Evolutionary conservation across 2,888 invertebrate species (phyloP).

Genomic region (Dryobotodes eremita): DNA sequence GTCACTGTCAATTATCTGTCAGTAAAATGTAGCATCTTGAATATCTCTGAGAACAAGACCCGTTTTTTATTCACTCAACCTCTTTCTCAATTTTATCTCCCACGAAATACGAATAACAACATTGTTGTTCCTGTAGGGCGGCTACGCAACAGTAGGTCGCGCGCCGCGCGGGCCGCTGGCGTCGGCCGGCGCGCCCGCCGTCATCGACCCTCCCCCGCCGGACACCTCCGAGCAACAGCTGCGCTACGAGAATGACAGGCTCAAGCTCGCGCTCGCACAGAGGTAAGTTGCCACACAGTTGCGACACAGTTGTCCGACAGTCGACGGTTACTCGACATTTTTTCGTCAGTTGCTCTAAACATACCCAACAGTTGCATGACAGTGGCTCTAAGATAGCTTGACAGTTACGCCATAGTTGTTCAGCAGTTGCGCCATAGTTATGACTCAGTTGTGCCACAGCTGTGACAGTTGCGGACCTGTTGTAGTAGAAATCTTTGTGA

Average conservation of each 20-base stretch:
- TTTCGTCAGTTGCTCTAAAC: not conserved
- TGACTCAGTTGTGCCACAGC: not conserved
- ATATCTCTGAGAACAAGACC: not conserved
- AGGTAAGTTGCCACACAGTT: conserved; percentile 91
- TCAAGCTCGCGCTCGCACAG: conserved; percentile 97
- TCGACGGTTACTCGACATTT: not conserved
- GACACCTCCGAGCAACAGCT: conserved; percentile 94
- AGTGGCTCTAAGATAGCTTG: not conserved
- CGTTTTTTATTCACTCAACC: not conserved
- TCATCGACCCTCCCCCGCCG: conserved; percentile 66
- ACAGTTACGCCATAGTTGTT: not conserved
- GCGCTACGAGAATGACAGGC: conserved; percentile 98
- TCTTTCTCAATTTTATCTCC: not conserved
- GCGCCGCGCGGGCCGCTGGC: conserved; percentile 79
- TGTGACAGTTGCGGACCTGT: not conserved
- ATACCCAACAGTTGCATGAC: not conserved
- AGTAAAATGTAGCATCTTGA: not conserved
- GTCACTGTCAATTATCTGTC: not conserved
- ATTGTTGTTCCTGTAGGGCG: conserved; percentile 71
- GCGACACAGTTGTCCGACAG: not conserved
- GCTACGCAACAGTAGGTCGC: conserved; percentile 86
- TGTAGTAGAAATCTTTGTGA: not conserved
- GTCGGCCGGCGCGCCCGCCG: conserved; percentile 72
- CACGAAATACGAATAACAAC: not conserved
- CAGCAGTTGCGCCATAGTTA: not conserved